These are phyloP conservation scores for Australoheros facetus DNA, from an alignment of 2,797 vertebrate genomes.

Conservation along the genomic window DNA sequence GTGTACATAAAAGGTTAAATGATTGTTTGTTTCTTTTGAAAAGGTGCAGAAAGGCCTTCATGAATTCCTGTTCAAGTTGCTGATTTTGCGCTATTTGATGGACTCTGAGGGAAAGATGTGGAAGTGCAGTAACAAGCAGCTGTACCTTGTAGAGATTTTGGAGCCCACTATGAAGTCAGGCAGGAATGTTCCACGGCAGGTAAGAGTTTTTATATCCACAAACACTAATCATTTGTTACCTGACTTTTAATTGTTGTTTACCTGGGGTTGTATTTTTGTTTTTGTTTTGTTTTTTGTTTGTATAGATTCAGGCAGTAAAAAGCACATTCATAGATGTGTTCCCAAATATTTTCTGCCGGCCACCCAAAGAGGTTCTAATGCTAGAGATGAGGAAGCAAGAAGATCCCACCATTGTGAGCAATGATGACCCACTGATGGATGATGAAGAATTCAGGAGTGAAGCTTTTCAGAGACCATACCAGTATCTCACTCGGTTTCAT, in stretches of 20 bases:
- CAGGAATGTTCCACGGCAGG: slow-evolving; percentile 67
- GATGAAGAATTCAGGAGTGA: slow-evolving; percentile 83
- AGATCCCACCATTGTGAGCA: not conserved
- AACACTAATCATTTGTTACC: not conserved
- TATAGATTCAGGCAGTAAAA: slow-evolving; percentile 68
- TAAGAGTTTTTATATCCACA: slow-evolving; percentile 39
- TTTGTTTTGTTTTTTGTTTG: not conserved
- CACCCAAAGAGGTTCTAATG: slow-evolving; percentile 91
- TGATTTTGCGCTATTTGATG: slow-evolving; percentile 89
- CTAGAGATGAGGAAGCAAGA: slow-evolving; percentile 72
- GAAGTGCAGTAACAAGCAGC: slow-evolving; percentile 85
- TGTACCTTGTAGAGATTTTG: slow-evolving; percentile 91
- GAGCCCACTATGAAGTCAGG: slow-evolving; percentile 64
- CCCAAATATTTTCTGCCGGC: slow-evolving; percentile 87
- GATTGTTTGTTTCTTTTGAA: slow-evolving; percentile 8
- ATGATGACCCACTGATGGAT: slow-evolving; percentile 87
- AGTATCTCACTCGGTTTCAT: slow-evolving; percentile 88
- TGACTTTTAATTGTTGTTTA: not conserved
- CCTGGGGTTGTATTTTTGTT: accelerated
- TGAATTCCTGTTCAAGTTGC: slow-evolving; percentile 92
- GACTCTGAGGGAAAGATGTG: slow-evolving; percentile 89
- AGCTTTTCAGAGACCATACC: slow-evolving; percentile 93
- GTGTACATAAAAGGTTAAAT: not conserved
- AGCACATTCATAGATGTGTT: slow-evolving; percentile 87
- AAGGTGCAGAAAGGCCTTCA: slow-evolving; percentile 90